A percentile compares a stretch with the other conserved stretches of the same genome.
Conservation (phyloP, 2,888 invertebrate species). For the Ichneumon xanthorius region DNA sequence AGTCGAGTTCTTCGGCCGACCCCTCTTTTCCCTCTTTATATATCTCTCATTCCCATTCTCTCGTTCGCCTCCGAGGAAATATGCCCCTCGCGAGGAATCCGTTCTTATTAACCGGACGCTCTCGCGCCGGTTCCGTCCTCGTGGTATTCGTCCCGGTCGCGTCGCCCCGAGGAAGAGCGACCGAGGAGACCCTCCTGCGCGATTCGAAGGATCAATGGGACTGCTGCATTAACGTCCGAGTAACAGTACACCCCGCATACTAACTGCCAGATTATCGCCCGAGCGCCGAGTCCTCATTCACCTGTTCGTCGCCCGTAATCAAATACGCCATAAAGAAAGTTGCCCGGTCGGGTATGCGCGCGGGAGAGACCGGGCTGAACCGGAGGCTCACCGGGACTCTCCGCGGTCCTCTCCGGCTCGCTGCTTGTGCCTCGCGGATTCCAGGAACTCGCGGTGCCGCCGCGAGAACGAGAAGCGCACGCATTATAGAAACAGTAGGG, state of each 20-base stretch:
- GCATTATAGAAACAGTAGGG: slow-evolving; percentile 65
- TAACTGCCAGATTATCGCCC: slow-evolving; percentile 82
- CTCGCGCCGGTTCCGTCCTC: background rate
- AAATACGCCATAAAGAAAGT: slow-evolving; percentile 73
- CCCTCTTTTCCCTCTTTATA: slow-evolving; percentile 44
- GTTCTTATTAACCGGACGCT: slow-evolving; percentile 52
- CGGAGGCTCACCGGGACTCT: background rate
- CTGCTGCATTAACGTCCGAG: slow-evolving; percentile 76
- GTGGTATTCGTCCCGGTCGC: slow-evolving; percentile 12
- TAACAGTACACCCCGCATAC: slow-evolving; percentile 67
- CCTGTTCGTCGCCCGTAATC: slow-evolving; percentile 74
- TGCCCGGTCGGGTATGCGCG: background rate
- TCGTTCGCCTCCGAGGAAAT: slow-evolving; percentile 37
- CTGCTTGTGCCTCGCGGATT: slow-evolving; percentile 19
- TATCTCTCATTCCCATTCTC: slow-evolving; percentile 44
- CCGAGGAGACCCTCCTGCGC: slow-evolving; percentile 36
- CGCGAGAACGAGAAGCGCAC: slow-evolving; percentile 58
- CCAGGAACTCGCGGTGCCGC: slow-evolving; percentile 52
- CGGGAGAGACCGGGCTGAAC: background rate
- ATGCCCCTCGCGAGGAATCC: slow-evolving; percentile 61
- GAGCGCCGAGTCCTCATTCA: slow-evolving; percentile 72
- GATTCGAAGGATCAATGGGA: slow-evolving; percentile 78
- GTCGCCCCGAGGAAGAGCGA: background rate
- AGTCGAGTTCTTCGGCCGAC: slow-evolving; percentile 61
- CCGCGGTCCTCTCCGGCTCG: background rate